Evolutionary conservation across 2,888 invertebrate genomes (phyloP).

Genomic region (Colletes collaris): DNA sequence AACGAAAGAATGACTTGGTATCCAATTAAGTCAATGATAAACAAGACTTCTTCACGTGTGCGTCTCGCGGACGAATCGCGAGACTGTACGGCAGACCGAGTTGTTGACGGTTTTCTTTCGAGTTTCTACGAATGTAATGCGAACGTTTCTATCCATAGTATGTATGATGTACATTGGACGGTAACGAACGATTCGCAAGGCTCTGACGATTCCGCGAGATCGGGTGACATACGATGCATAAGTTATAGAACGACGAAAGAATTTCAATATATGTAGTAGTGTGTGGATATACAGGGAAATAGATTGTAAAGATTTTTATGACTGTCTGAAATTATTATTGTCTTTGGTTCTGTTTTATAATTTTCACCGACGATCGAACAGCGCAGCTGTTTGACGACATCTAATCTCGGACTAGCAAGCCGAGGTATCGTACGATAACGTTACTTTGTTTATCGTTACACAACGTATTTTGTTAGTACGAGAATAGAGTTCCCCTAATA

Average conservation of each 20-base stretch:
- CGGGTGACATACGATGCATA: constrained; percentile 35
- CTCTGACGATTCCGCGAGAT: constrained; percentile 41
- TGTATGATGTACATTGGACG: constrained; percentile 53
- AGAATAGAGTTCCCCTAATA: constrained; percentile 2
- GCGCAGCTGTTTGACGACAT: constrained; percentile 41
- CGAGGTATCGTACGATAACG: background rate
- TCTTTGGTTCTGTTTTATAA: constrained; percentile 43
- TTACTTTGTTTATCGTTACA: constrained; percentile 17
- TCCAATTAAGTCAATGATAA: constrained; percentile 24
- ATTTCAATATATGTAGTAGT: constrained; percentile 62
- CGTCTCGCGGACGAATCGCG: constrained; percentile 26
- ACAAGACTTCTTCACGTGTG: constrained; percentile 36
- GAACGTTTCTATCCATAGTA: constrained; percentile 52
- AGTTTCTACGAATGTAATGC: constrained; percentile 31
- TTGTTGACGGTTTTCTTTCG: constrained; percentile 30
- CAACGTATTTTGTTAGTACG: constrained; percentile 25
- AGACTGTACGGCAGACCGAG: constrained; percentile 16
- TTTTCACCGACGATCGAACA: constrained; percentile 23
- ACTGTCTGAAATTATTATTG: constrained; percentile 60
- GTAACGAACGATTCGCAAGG: constrained; percentile 37
- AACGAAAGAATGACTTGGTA: constrained; percentile 13
- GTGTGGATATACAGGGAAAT: constrained; percentile 68
- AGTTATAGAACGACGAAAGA: constrained; percentile 55
- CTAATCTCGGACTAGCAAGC: constrained; percentile 13
- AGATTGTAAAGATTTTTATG: constrained; percentile 66